Percentiles rank a stretch among this genome's conserved stretches.
These are phyloP conservation scores for Syncerus caffer DNA, from an alignment of 2,797 vertebrate species.

Conservation along the genomic window DNA sequence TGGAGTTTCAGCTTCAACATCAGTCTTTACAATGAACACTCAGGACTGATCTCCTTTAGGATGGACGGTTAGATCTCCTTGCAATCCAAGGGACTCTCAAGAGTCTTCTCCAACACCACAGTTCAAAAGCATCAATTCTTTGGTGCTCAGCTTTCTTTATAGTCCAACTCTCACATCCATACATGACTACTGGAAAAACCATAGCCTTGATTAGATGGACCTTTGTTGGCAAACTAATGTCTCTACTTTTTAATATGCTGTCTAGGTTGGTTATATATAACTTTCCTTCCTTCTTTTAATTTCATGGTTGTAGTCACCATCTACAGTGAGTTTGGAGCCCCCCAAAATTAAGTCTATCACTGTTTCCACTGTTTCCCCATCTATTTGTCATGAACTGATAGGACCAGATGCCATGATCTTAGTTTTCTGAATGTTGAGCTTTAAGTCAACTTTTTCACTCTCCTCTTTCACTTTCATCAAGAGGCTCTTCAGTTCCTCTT, in stretches of 20 bases:
- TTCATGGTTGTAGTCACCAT: too few relatives aligned
- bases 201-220: rapidly evolving
- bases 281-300: too few relatives aligned
- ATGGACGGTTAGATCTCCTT: background rate
- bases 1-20: background rate
- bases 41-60: background rate
- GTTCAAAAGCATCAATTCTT: background rate
- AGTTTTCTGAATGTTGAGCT: too few relatives aligned
- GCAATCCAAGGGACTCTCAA: background rate
- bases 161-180: background rate
- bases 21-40: background rate
- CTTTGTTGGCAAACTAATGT: background rate
- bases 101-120: background rate
- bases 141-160: rapidly evolving
- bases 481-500: too few relatives aligned
- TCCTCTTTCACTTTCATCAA: too few relatives aligned
- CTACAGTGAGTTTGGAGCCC: too few relatives aligned
- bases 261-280: too few relatives aligned
- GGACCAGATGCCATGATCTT: too few relatives aligned
- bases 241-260: background rate
- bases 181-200: background rate
- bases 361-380: too few relatives aligned
- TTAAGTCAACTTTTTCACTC: too few relatives aligned
- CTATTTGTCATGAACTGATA: too few relatives aligned
- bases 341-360: too few relatives aligned